Evolutionary conservation across 2,888 invertebrate species (phyloP).

Genomic region (Cheilosia scutellata): DNA sequence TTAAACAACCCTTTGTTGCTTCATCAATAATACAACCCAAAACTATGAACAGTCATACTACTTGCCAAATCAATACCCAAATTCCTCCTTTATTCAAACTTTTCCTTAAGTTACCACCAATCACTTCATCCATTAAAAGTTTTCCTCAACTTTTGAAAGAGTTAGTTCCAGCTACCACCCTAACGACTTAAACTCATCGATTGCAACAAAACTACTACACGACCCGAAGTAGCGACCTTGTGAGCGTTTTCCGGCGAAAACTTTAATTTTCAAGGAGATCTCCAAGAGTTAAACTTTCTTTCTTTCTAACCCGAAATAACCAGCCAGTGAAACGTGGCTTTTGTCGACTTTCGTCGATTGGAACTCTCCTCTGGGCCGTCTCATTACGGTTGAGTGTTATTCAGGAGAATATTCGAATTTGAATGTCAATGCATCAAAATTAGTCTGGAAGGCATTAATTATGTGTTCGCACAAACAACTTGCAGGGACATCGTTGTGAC

Average conservation of each 20-base stretch:
- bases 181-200: slow-evolving; percentile 56
- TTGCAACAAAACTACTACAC: slow-evolving; percentile 27
- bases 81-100: background rate
- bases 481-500: slow-evolving; percentile 31
- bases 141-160: slow-evolving; percentile 42
- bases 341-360: background rate
- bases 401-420: slow-evolving; percentile 24
- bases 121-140: slow-evolving; percentile 58
- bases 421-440: slow-evolving; percentile 16
- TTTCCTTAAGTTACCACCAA: slow-evolving; percentile 26
- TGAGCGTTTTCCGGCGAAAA: slow-evolving; percentile 22
- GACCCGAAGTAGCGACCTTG: slow-evolving; percentile 32
- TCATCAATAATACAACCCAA: too few relatives aligned
- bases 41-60: background rate
- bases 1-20: too few relatives aligned
- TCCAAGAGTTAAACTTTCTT: slow-evolving; percentile 23
- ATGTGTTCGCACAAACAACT: slow-evolving; percentile 6
- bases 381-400: slow-evolving; percentile 37
- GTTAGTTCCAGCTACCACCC: background rate
- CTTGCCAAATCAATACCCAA: background rate
- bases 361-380: background rate
- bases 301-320: slow-evolving; percentile 16
- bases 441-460: slow-evolving; percentile 7
- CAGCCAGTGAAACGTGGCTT: slow-evolving; percentile 17
- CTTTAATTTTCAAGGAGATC: slow-evolving; percentile 29